These are phyloP conservation scores for Lasaia peninsularis DNA, from an alignment of 1,140 invertebrate species.

Conservation along the genomic window DNA sequence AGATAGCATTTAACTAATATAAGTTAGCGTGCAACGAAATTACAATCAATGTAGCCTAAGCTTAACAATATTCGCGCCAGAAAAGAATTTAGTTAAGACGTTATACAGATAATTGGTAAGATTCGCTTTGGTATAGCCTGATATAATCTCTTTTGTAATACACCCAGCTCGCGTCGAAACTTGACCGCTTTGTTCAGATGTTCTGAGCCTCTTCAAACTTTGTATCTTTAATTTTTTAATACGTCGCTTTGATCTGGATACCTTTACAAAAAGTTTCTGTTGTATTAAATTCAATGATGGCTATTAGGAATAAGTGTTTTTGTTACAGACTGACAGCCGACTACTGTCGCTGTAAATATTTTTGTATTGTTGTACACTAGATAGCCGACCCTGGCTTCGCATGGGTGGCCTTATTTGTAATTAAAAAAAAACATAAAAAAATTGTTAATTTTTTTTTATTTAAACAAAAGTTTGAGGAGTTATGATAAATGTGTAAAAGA, in stretches of 20 bases:
- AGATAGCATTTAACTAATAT: no score
- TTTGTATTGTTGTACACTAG: neutral
- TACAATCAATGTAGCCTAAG: neutral
- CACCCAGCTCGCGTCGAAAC: constrained; percentile 20
- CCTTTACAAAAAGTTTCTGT: constrained; percentile 1
- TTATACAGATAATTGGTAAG: constrained; percentile 44
- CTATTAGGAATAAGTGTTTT: constrained; percentile 2
- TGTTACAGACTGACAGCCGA: neutral
- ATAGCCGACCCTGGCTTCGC: neutral
- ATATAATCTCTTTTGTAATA: constrained; percentile 44
- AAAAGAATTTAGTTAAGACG: constrained; percentile 28
- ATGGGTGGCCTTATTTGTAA: neutral
- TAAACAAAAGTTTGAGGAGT: no score
- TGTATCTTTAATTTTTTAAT: constrained; percentile 4
- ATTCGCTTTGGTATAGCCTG: constrained; percentile 47
- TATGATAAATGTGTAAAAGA: no score
- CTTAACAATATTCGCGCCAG: constrained; percentile 5
- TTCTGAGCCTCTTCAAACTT: constrained; percentile 11
- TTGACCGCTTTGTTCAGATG: constrained; percentile 15
- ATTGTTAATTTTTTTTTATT: no score
- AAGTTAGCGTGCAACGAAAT: no score
- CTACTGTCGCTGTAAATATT: neutral
- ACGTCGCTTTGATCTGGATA: constrained; percentile 1
- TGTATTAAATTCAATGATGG: constrained; percentile 17
- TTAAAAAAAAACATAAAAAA: no score